phyloP scores from a whole-genome alignment of 1,140 invertebrate genomes.

The Reticulitermes speratus region DNA sequence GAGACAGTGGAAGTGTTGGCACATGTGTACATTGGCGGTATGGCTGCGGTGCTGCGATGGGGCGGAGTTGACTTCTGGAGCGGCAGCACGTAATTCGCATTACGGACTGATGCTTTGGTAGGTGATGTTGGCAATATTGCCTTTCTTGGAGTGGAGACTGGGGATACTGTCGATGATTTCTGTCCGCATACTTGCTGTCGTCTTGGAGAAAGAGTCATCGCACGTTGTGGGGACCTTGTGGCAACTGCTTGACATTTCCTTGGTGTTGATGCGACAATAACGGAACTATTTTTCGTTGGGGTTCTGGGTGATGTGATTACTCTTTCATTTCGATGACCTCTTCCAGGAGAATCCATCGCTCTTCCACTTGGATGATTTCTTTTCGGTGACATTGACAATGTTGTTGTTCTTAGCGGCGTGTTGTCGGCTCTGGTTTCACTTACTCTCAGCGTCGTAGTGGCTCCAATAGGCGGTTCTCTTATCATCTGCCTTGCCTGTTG shows the following conservation, averaged over 20 bases:
- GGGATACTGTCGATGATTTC: neutral
- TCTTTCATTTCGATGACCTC: neutral
- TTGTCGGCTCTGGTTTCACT: neutral
- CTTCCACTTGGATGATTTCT: neutral
- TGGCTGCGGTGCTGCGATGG: neutral
- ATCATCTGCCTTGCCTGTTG: neutral
- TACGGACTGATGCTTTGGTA: neutral
- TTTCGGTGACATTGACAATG: neutral
- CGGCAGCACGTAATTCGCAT: neutral
- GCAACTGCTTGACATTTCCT: neutral
- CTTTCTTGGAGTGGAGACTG: neutral
- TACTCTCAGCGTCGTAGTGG: neutral
- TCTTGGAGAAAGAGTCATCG: neutral
- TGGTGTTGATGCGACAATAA: neutral
- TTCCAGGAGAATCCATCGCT: neutral
- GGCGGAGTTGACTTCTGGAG: neutral
- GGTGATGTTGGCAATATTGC: neutral
- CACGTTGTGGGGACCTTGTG: neutral
- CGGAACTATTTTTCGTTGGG: neutral
- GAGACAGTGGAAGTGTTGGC: neutral
- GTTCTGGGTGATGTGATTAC: neutral
- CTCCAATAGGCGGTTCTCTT: neutral
- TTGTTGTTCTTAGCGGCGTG: neutral
- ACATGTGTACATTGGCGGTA: neutral
- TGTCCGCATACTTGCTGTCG: neutral